Evolutionary conservation across 2,797 vertebrate genomes (phyloP).

Genomic region (Rhodeus uyekii): DNA sequence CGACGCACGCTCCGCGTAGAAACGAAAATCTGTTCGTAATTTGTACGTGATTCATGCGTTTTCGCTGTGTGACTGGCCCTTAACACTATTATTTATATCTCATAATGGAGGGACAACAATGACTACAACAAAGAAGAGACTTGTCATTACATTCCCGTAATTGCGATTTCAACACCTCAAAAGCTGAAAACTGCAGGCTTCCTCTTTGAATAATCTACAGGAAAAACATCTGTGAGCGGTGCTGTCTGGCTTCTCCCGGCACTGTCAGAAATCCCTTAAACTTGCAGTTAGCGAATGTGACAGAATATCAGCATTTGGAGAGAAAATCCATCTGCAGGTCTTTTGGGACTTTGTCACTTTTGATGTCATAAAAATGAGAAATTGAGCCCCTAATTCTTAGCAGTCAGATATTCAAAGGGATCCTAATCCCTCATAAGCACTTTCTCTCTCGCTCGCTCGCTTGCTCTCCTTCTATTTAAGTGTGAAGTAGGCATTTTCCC

Average conservation of each 20-base stretch:
- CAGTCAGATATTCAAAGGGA: conserved; percentile 48
- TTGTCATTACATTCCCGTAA: not conserved
- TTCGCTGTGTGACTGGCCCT: too few species aligned
- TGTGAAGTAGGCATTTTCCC: conserved; percentile 28
- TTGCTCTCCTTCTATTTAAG: conserved; percentile 4
- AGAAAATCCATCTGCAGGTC: conserved; percentile 41
- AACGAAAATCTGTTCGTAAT: too few species aligned
- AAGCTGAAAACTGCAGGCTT: not conserved
- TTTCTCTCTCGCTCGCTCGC: conserved; percentile 14
- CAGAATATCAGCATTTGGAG: conserved; percentile 27
- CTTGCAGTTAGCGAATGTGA: conserved; percentile 29
- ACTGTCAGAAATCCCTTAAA: conserved; percentile 28
- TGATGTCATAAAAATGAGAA: conserved; percentile 51
- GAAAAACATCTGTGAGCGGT: not conserved
- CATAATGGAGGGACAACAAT: not conserved
- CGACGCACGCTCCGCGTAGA: too few species aligned
- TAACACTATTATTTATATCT: not conserved
- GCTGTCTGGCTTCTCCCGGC: conserved; percentile 12
- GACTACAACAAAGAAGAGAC: not conserved
- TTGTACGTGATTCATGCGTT: too few species aligned
- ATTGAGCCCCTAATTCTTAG: conserved; percentile 39
- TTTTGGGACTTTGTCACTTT: conserved; percentile 46
- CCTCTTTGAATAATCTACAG: not conserved
- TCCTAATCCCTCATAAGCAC: conserved; percentile 49
- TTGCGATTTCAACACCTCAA: not conserved